Percentiles rank a stretch among this genome's conserved stretches.
Conservation (phyloP, 2,888 invertebrate genomes). For the Ichneumoninae sp. region DNA sequence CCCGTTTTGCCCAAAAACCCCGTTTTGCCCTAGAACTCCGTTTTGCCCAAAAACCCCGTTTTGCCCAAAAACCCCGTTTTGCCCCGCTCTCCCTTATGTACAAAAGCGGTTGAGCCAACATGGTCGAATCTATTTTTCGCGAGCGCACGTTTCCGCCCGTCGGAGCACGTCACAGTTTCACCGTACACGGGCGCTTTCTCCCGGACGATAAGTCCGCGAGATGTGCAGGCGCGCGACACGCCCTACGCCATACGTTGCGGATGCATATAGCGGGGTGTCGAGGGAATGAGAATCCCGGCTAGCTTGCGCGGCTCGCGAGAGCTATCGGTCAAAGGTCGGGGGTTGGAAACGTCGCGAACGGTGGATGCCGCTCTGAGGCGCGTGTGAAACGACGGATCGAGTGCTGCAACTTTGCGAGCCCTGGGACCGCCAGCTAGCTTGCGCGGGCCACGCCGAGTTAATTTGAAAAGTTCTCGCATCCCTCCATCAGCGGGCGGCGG, state of each 20-base stretch:
- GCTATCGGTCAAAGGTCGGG: constrained; percentile 46
- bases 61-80: too few species aligned
- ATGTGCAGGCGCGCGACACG: not conserved
- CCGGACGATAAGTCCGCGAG: not conserved
- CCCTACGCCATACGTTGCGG: not conserved
- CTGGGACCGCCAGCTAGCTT: not conserved
- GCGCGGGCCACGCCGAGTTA: constrained; percentile 41
- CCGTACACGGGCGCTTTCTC: not conserved
- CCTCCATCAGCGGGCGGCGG: constrained; percentile 9
- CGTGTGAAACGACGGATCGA: constrained; percentile 36
- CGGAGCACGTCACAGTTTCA: not conserved
- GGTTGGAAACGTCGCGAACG: constrained; percentile 17
- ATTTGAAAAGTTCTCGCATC: constrained; percentile 63
- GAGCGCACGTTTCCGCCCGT: not conserved
- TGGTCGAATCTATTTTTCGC: constrained; percentile 4
- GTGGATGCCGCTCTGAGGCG: not conserved
- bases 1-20: too few species aligned
- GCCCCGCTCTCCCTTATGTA: not conserved
- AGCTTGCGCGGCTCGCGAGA: constrained; percentile 3
- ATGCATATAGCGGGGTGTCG: not conserved
- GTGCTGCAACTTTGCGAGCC: constrained; percentile 45
- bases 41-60: too few species aligned
- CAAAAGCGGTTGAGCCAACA: constrained; percentile 3
- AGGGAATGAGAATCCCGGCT: constrained; percentile 12
- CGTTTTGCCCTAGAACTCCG: too few species aligned